Percentiles rank a stretch among this genome's conserved stretches.
phyloP scores from a whole-genome alignment of 2,888 invertebrate species.

The Eristalis arbustorum region DNA sequence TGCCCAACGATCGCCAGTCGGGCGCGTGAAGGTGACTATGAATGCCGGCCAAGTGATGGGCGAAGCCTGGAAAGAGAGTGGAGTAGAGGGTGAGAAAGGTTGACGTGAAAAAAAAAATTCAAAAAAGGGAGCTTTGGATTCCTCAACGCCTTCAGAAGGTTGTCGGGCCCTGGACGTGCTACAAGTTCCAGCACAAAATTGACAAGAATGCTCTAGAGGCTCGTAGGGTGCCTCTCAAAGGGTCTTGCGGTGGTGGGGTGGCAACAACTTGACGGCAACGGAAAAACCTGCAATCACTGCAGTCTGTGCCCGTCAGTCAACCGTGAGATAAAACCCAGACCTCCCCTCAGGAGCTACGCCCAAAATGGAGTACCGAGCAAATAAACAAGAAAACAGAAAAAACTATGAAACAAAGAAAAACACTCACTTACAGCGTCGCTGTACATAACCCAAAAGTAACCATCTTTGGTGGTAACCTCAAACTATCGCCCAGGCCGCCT shows the following conservation, averaged over 20 bases:
- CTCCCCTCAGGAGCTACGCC: not conserved
- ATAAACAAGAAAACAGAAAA: slow-evolving; percentile 12
- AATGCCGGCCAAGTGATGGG: slow-evolving; percentile 87
- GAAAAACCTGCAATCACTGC: not conserved
- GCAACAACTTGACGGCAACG: not conserved
- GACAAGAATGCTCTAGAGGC: too few species aligned
- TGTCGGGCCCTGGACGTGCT: too few species aligned
- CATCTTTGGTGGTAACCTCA: slow-evolving; percentile 70
- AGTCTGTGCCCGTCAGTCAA: not conserved
- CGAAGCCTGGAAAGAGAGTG: slow-evolving; percentile 83
- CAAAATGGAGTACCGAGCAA: slow-evolving; percentile 39
- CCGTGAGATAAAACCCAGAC: not conserved
- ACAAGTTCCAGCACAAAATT: too few species aligned
- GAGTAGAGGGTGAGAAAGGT: not conserved
- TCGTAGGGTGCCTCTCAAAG: too few species aligned
- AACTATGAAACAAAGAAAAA: slow-evolving; percentile 9
- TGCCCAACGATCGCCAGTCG: slow-evolving; percentile 83
- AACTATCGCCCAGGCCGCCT: slow-evolving; percentile 56
- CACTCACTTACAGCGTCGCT: slow-evolving; percentile 38
- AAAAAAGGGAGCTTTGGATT: not conserved
- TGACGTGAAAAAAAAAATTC: not conserved
- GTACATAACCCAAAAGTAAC: slow-evolving; percentile 69
- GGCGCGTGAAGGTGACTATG: slow-evolving; percentile 85
- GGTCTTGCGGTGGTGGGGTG: too few species aligned
- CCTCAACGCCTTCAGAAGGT: too few species aligned